Percentiles rank a stretch among this genome's conserved stretches.
These are phyloP conservation scores for Trematomus loennbergii DNA, from an alignment of 2,113 vertebrate genomes.

Conservation along the genomic window DNA sequence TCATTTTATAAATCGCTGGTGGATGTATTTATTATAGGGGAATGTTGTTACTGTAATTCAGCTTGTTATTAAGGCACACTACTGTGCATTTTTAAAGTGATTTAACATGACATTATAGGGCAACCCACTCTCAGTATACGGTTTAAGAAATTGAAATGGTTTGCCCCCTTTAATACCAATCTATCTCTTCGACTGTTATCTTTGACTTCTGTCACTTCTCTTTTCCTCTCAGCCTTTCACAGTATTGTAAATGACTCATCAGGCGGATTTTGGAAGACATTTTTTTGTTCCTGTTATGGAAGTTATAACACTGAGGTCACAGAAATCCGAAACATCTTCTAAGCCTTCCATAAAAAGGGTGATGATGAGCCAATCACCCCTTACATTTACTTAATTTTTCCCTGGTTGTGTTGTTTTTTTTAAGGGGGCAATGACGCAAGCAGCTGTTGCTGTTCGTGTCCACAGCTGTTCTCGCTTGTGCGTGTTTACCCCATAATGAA, in stretches of 20 bases:
- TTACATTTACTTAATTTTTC: conserved; percentile 5
- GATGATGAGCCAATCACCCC: not conserved
- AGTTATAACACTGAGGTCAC: conserved; percentile 3
- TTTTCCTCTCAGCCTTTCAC: conserved; percentile 8
- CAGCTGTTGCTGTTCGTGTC: not conserved
- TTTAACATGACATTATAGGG: not conserved
- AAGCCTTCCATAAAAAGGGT: not conserved
- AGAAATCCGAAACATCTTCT: conserved; percentile 20
- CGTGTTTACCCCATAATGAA: not conserved
- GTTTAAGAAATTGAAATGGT: not conserved
- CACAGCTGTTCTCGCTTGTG: conserved; percentile 22
- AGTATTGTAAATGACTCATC: conserved; percentile 4
- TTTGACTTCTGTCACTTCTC: not conserved
- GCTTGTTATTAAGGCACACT: not conserved
- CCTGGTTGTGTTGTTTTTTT: conserved; percentile 1
- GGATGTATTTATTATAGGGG: not conserved
- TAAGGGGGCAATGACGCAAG: conserved; percentile 9
- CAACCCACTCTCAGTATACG: not conserved
- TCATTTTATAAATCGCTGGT: conserved; percentile 19
- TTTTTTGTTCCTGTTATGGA: not conserved
- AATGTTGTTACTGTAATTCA: not conserved
- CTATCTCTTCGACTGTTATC: not conserved
- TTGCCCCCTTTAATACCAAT: not conserved
- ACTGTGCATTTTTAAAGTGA: not conserved
- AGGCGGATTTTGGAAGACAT: not conserved